Percentiles rank a stretch among this genome's conserved stretches.
phyloP scores from a whole-genome alignment of 2,888 invertebrate genomes.

The Seira sanloemensis region DNA sequence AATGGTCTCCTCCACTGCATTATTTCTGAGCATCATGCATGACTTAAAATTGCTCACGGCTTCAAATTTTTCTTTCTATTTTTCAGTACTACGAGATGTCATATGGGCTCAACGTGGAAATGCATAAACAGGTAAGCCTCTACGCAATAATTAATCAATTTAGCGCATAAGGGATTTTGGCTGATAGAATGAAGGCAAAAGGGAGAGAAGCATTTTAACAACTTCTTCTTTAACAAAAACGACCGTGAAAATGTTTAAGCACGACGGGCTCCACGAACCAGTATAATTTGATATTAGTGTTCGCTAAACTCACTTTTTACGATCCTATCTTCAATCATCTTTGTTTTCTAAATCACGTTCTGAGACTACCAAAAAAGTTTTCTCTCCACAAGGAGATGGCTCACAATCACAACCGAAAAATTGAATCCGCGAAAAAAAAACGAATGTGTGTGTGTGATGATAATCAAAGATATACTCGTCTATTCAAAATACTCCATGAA shows the following conservation, averaged over 20 bases:
- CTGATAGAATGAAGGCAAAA: too few relatives aligned
- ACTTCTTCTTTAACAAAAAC: neutral
- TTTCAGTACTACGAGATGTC: slow-evolving; percentile 87
- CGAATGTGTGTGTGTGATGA: neutral
- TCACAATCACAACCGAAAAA: neutral
- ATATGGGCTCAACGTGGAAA: slow-evolving; percentile 95
- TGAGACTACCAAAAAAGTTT: too few relatives aligned
- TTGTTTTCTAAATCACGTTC: neutral
- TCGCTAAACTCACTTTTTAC: too few relatives aligned
- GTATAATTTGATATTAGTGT: too few relatives aligned
- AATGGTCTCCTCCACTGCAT: too few relatives aligned
- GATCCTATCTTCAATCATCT: too few relatives aligned
- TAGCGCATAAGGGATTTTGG: neutral
- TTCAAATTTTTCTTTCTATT: slow-evolving; percentile 7
- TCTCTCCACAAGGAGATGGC: too few relatives aligned
- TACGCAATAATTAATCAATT: neutral
- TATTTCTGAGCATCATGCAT: neutral
- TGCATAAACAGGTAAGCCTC: slow-evolving; percentile 86
- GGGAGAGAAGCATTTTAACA: too few relatives aligned
- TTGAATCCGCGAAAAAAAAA: neutral
- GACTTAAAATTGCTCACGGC: neutral
- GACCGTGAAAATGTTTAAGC: neutral
- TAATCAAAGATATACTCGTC: slow-evolving; percentile 33
- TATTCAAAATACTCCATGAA: slow-evolving; percentile 62
- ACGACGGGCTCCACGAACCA: too few relatives aligned